Evolutionary conservation across 2,888 invertebrate genomes (phyloP).

Genomic region (Hedya salicella): DNA sequence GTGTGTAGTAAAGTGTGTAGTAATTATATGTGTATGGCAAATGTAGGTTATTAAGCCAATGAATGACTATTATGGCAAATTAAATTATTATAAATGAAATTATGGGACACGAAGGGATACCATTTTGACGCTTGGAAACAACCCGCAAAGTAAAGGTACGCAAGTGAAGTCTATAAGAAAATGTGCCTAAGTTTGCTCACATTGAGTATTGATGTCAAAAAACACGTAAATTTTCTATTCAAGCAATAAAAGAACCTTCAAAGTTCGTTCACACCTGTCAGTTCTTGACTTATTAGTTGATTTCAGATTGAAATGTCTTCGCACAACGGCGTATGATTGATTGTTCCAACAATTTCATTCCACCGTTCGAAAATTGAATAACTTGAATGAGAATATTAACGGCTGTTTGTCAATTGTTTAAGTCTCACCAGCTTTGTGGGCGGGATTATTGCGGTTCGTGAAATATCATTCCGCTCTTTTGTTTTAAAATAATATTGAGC

Average conservation of each 20-base stretch:
- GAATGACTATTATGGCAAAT: no score
- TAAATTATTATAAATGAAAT: no score
- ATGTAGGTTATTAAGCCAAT: no score
- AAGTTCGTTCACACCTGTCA: constrained; percentile 30
- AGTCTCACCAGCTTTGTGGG: background rate
- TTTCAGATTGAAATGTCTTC: constrained; percentile 27
- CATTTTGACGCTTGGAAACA: no score
- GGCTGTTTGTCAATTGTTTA: constrained; percentile 29
- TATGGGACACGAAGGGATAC: no score
- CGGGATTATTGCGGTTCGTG: background rate
- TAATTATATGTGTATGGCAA: no score
- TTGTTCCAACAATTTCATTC: constrained; percentile 26
- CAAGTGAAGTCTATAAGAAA: no score
- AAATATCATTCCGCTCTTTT: background rate
- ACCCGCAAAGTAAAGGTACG: no score
- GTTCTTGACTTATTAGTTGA: constrained; percentile 17
- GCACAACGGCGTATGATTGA: constrained; percentile 28
- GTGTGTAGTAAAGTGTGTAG: no score
- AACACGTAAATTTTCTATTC: background rate
- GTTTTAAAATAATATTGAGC: no score
- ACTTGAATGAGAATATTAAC: constrained; percentile 33
- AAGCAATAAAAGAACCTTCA: background rate
- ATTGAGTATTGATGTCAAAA: no score
- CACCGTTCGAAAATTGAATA: constrained; percentile 30
- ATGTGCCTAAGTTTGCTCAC: no score